phyloP scores from a whole-genome alignment of 2,113 vertebrate species.

The Eudyptes chrysolophus region DNA sequence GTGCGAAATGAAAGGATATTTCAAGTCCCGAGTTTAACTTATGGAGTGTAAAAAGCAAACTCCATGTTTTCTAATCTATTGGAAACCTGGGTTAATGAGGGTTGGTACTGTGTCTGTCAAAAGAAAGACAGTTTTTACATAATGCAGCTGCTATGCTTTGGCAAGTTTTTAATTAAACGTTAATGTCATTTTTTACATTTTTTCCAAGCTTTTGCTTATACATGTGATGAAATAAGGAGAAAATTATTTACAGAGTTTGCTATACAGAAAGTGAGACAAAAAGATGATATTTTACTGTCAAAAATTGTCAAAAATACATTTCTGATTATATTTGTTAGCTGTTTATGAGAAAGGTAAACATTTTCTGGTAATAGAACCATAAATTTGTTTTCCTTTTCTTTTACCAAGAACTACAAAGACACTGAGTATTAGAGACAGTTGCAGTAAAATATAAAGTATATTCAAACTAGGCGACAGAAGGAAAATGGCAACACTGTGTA shows the following conservation, averaged over 20 bases:
- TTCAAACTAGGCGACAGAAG: not conserved
- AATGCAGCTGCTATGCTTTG: not conserved
- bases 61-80: not conserved
- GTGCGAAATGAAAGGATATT: not conserved
- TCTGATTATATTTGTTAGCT: not conserved
- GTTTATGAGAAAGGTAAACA: not conserved
- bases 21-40: not conserved
- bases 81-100: not conserved
- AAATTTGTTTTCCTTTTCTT: not conserved
- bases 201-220: not conserved
- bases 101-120: not conserved
- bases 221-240: not conserved
- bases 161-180: not conserved
- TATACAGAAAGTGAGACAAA: not conserved
- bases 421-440: not conserved
- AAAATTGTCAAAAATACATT: not conserved
- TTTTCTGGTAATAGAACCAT: not conserved
- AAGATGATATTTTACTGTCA: not conserved
- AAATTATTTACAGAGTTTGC: not conserved
- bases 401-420: not conserved
- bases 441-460: not conserved
- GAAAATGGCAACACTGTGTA: not conserved
- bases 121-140: not conserved
- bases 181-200: not conserved
- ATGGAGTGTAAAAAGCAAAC: not conserved